phyloP scores from a whole-genome alignment of 92 coral and sea anemone genomes.

The Galaxea fascicularis region DNA sequence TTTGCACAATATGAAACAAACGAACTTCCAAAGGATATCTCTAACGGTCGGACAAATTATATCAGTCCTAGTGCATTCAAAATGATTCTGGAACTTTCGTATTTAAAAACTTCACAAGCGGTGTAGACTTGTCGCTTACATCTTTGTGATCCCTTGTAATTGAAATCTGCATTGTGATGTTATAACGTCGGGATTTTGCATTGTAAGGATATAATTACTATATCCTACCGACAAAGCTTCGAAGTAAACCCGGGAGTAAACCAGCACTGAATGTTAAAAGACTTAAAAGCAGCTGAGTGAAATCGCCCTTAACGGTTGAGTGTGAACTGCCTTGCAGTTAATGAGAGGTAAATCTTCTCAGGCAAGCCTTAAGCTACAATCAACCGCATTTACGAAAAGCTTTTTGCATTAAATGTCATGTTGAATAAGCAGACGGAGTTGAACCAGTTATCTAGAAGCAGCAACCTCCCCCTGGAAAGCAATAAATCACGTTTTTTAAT shows the following conservation, averaged over 20 bases:
- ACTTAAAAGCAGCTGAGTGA: too few relatives aligned
- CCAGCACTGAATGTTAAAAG: neutral
- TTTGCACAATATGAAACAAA: neutral
- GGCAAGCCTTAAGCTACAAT: neutral
- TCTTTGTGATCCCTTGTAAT: conserved; percentile 31
- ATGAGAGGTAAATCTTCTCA: neutral
- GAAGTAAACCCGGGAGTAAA: neutral
- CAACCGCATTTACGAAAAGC: neutral
- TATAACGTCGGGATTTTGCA: neutral
- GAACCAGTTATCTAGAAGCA: neutral
- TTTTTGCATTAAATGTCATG: conserved; percentile 16
- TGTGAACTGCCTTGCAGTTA: neutral
- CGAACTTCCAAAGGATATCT: neutral
- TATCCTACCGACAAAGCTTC: conserved; percentile 8
- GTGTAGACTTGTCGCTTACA: neutral
- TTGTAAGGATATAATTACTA: conserved; percentile 14
- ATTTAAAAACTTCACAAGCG: neutral
- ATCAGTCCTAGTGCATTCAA: neutral
- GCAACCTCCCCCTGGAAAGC: neutral
- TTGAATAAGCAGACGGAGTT: neutral
- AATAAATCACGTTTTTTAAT: neutral
- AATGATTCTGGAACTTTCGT: neutral
- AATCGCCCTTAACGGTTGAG: neutral
- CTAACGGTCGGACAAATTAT: neutral
- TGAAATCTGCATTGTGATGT: conserved; percentile 21